These are phyloP conservation scores for Naja naja DNA, from an alignment of 2,113 vertebrate genomes.

Conservation along the genomic window DNA sequence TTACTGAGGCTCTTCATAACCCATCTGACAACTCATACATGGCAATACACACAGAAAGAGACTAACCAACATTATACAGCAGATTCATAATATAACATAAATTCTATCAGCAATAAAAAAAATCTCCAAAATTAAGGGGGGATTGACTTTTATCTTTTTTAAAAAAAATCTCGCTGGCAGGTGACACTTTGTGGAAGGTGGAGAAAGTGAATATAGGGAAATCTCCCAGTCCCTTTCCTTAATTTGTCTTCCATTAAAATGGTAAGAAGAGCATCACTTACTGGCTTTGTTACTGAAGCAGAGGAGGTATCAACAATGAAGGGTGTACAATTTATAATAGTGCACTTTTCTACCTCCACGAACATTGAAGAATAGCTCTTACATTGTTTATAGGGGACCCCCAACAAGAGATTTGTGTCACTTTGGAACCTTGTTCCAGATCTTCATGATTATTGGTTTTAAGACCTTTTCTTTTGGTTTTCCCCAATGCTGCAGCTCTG, in stretches of 20 bases:
- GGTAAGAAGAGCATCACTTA: neutral
- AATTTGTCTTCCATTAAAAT: neutral
- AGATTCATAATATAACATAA: too few relatives aligned
- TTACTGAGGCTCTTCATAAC: too few relatives aligned
- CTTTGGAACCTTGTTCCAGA: neutral
- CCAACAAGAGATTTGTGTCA: neutral
- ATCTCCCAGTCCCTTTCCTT: neutral
- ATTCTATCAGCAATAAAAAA: too few relatives aligned
- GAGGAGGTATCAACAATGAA: neutral
- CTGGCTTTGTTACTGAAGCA: neutral
- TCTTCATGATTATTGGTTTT: neutral
- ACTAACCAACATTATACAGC: too few relatives aligned
- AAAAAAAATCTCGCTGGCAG: too few relatives aligned
- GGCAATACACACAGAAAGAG: too few relatives aligned
- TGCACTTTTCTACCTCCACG: neutral
- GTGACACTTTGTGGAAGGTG: neutral
- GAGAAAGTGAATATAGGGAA: neutral
- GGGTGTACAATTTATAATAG: neutral
- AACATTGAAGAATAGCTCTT: neutral
- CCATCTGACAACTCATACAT: too few relatives aligned
- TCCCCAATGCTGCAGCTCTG: neutral
- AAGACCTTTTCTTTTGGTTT: neutral
- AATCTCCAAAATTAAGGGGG: too few relatives aligned
- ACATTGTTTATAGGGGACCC: neutral
- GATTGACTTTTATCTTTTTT: too few relatives aligned